Conservation (phyloP, 2,113 vertebrate species). For the Xiphophorus maculatus region DNA sequence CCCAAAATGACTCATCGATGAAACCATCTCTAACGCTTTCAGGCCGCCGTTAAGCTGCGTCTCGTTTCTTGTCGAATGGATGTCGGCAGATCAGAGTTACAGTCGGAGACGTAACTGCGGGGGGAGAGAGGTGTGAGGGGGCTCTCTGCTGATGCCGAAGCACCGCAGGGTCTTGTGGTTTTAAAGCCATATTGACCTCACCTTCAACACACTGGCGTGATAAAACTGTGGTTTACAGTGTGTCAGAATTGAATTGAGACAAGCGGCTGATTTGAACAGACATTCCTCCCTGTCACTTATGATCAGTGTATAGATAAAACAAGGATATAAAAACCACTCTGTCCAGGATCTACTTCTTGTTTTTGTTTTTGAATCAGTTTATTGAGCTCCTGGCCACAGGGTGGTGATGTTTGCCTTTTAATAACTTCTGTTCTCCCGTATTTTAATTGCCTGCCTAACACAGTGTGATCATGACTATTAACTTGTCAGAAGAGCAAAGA, state of each 20-base stretch:
- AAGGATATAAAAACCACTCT: background rate
- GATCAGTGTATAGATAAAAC: background rate
- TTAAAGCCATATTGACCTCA: slow-evolving; percentile 34
- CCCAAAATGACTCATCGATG: slow-evolving; percentile 67
- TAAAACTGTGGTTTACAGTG: background rate
- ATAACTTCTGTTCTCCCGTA: slow-evolving; percentile 17
- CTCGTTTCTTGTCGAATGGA: slow-evolving; percentile 63
- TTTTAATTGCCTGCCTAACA: background rate
- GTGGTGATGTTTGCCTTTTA: slow-evolving; percentile 67
- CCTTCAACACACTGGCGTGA: background rate
- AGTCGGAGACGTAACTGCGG: background rate
- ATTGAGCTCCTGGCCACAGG: slow-evolving; percentile 59
- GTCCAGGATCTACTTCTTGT: background rate
- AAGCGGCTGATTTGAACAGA: background rate
- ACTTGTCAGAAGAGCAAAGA: background rate
- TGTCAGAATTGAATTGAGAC: background rate
- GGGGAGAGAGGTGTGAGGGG: background rate
- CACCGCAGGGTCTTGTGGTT: slow-evolving; percentile 21
- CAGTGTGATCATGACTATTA: slow-evolving; percentile 1
- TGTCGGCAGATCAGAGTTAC: slow-evolving; percentile 56
- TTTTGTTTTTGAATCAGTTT: background rate
- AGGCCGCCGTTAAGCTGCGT: slow-evolving; percentile 58
- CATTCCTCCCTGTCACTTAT: background rate
- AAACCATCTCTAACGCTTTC: slow-evolving; percentile 61
- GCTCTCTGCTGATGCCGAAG: slow-evolving; percentile 11